Conservation (phyloP, 1,140 invertebrate genomes). For the Zaprionus kolodkinae region DNA sequence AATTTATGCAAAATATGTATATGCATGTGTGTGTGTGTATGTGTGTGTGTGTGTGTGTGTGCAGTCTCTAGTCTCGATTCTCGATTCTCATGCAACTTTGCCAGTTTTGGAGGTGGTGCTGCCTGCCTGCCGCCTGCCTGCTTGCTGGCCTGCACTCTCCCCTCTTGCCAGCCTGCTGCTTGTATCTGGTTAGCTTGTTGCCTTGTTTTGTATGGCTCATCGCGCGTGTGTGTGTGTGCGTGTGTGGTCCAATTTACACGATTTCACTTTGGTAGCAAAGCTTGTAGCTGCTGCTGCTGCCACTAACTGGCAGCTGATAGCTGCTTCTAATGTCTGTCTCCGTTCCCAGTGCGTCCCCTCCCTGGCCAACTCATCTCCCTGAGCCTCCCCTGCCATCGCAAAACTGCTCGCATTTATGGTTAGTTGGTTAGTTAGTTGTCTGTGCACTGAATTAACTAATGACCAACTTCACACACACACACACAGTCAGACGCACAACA, state of each 20-base stretch:
- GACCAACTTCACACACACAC: conserved; percentile 54
- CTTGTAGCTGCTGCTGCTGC: conserved; percentile 25
- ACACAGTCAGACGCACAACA: neutral
- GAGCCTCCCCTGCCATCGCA: neutral
- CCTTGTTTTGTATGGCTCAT: conserved; percentile 38
- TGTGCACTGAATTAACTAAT: conserved; percentile 77
- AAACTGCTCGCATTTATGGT: conserved; percentile 65
- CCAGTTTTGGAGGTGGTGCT: conserved; percentile 46
- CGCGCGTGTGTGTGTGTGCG: conserved; percentile 45
- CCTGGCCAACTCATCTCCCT: neutral
- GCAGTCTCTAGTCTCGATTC: conserved; percentile 38
- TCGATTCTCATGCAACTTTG: conserved; percentile 45
- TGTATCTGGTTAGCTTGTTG: conserved; percentile 34
- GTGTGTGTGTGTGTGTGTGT: conserved; percentile 15
- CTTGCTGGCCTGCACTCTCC: neutral
- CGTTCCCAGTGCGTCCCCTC: neutral
- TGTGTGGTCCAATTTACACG: conserved; percentile 81
- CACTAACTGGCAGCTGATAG: conserved; percentile 29
- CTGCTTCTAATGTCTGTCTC: conserved; percentile 30
- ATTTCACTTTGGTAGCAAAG: conserved; percentile 67
- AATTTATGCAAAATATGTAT: conserved; percentile 82
- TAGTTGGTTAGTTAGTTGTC: conserved; percentile 68
- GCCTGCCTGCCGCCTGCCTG: too few species aligned
- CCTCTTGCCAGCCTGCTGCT: neutral
- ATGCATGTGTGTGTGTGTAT: neutral